These are phyloP conservation scores for Hippocampus abdominalis DNA, from an alignment of 2,113 vertebrate genomes.

Conservation along the genomic window DNA sequence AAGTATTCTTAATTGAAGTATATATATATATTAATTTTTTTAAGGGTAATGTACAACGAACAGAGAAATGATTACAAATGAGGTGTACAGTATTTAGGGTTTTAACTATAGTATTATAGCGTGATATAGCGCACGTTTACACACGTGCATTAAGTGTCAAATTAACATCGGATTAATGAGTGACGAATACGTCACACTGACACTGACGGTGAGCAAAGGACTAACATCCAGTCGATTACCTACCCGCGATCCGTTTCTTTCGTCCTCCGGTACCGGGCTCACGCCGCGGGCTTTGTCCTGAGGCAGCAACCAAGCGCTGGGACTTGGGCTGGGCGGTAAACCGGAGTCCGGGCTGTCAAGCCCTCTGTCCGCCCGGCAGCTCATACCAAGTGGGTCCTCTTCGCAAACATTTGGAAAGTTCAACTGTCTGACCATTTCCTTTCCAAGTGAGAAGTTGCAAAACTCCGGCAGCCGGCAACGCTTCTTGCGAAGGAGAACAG, in stretches of 20 bases:
- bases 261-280: constrained; percentile 60
- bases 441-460: constrained; percentile 45
- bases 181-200: background rate
- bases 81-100: too few species aligned
- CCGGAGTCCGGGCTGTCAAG: constrained; percentile 89
- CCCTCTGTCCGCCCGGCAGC: constrained; percentile 75
- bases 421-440: constrained; percentile 78
- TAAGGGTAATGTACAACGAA: too few species aligned
- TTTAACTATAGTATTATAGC: too few species aligned
- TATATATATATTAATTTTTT: too few species aligned
- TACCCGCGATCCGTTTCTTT: constrained; percentile 54
- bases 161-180: background rate
- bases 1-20: too few species aligned
- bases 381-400: constrained; percentile 79
- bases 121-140: background rate
- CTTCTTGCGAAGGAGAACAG: constrained; percentile 23
- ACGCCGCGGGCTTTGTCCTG: constrained; percentile 54
- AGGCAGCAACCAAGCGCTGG: constrained; percentile 77
- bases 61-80: too few species aligned
- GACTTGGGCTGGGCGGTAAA: constrained; percentile 83
- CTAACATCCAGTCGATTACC: background rate
- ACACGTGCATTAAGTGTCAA: background rate
- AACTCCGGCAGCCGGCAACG: constrained; percentile 15
- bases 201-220: background rate
- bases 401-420: constrained; percentile 77